Evolutionary conservation across 2,113 vertebrate species (phyloP).

Genomic region (Campylomormyrus numenius): DNA sequence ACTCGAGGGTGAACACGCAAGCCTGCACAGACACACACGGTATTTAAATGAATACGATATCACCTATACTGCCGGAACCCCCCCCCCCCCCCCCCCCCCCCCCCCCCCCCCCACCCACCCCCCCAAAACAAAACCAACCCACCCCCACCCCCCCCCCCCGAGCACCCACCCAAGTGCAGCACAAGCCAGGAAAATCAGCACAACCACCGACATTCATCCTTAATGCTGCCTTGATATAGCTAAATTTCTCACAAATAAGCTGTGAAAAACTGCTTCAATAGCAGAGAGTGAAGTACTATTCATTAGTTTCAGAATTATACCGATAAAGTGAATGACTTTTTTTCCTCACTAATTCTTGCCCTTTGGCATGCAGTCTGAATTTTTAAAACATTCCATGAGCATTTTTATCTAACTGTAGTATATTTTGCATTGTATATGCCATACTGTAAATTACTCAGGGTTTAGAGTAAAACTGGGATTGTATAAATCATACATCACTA

Average conservation of each 20-base stretch:
- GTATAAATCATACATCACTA: not conserved
- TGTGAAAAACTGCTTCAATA: not conserved
- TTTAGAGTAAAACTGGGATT: not conserved
- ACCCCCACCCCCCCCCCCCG: not conserved
- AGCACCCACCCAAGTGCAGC: not conserved
- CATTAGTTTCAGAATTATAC: not conserved
- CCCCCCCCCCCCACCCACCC: no score
- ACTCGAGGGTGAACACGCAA: not conserved
- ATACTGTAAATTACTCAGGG: not conserved
- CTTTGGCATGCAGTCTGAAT: not conserved
- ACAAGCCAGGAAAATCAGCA: not conserved
- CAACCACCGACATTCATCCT: not conserved
- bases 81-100: no score
- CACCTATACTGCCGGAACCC: not conserved
- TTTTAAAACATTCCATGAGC: not conserved
- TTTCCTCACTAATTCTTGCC: not conserved
- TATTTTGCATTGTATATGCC: not conserved
- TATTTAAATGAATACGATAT: not conserved
- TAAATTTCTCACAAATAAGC: not conserved
- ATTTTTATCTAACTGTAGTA: not conserved
- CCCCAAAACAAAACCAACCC: no score
- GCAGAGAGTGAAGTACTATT: not conserved
- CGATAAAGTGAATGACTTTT: not conserved
- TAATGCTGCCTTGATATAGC: not conserved
- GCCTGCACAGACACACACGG: slow-evolving; percentile 24